Conservation (phyloP, 2,888 invertebrate species). For the Philereme vetulata region DNA sequence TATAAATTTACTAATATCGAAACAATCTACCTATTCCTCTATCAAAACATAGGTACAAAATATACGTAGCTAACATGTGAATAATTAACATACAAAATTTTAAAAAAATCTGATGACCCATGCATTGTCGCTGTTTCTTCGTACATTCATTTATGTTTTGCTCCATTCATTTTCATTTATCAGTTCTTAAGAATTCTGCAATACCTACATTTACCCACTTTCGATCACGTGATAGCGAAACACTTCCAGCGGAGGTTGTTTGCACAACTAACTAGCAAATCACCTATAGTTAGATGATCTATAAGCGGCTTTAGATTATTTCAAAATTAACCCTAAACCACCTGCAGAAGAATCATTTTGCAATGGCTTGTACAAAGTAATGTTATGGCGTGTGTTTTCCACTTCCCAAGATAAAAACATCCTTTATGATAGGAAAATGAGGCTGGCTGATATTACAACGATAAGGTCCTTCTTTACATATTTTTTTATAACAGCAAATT, state of each 20-base stretch:
- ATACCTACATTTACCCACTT: slow-evolving; percentile 29
- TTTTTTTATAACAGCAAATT: too few species aligned
- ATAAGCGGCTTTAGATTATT: slow-evolving; percentile 16
- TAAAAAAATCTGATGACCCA: slow-evolving; percentile 13
- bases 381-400: slow-evolving; percentile 21
- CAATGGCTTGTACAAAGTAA: slow-evolving; percentile 6
- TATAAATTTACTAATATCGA: slow-evolving; percentile 6
- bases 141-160: neutral
- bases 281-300: slow-evolving; percentile 18
- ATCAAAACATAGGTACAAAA: too few species aligned
- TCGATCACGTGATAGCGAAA: slow-evolving; percentile 44
- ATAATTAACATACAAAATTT: neutral
- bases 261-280: slow-evolving; percentile 42
- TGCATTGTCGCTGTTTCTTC: slow-evolving; percentile 16
- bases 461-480: slow-evolving; percentile 12
- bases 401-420: slow-evolving; percentile 22
- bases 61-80: neutral
- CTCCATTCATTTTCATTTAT: slow-evolving; percentile 31
- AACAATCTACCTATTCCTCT: slow-evolving; percentile 12
- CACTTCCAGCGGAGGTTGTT: slow-evolving; percentile 42
- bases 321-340: slow-evolving; percentile 20
- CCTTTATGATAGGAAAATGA: slow-evolving; percentile 26
- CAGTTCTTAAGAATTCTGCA: slow-evolving; percentile 21
- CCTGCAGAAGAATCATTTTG: slow-evolving; percentile 16
- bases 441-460: slow-evolving; percentile 9